These are phyloP conservation scores for Pollenia amentaria DNA, from an alignment of 2,888 invertebrate genomes.

Conservation along the genomic window DNA sequence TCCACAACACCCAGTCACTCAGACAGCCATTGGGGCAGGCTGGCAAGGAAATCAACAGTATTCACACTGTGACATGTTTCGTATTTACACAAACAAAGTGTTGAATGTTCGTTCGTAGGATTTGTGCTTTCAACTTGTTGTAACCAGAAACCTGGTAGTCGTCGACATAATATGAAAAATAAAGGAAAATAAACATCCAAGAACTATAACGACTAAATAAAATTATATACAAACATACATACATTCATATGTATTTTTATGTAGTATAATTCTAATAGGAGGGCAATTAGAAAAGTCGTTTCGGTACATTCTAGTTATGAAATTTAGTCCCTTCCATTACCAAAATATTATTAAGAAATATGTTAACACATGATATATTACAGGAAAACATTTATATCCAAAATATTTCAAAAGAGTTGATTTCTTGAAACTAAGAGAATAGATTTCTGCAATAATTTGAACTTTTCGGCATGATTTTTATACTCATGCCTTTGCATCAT, in stretches of 20 bases:
- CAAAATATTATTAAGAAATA: no score
- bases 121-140: conserved; percentile 61
- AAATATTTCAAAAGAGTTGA: no score
- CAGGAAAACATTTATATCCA: no score
- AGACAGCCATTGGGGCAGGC: conserved; percentile 26
- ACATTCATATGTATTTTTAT: background rate
- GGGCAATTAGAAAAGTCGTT: background rate
- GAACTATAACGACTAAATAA: conserved; percentile 48
- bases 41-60: conserved; percentile 52
- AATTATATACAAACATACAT: conserved; percentile 43
- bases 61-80: conserved; percentile 42
- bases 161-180: conserved; percentile 47
- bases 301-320: background rate
- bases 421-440: no score
- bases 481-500: no score
- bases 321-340: no score
- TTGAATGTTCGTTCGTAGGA: conserved; percentile 40
- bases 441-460: no score
- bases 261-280: conserved; percentile 13
- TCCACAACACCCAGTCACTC: conserved; percentile 37
- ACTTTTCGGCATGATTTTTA: no score
- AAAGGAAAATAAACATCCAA: conserved; percentile 33
- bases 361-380: no score
- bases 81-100: conserved; percentile 64
- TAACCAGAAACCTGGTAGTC: conserved; percentile 66